phyloP scores from a whole-genome alignment of 2,797 vertebrate species.

The Delichon dasypus region DNA sequence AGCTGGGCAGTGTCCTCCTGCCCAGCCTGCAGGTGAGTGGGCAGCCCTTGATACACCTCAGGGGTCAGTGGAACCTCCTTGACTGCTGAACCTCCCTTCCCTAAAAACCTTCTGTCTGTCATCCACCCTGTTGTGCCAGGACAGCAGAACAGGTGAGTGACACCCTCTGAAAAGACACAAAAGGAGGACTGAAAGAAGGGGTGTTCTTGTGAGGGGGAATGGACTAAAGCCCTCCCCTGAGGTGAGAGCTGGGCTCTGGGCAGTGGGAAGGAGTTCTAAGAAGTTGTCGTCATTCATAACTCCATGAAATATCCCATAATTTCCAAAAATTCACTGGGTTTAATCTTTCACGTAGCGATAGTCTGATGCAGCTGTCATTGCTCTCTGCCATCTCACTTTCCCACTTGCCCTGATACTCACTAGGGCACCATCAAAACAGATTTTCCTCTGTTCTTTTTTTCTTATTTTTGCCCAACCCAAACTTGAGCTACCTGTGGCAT shows the following conservation, averaged over 20 bases:
- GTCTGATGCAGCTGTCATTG: not conserved
- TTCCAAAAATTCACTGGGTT: not conserved
- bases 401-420: not conserved
- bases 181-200: not conserved
- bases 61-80: not conserved
- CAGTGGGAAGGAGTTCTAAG: not conserved
- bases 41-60: not conserved
- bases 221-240: not conserved
- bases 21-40: not conserved
- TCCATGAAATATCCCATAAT: not conserved
- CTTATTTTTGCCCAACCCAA: not conserved
- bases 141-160: not conserved
- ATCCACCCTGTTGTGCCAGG: not conserved
- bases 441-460: not conserved
- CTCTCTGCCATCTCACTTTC: not conserved
- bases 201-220: not conserved
- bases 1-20: not conserved
- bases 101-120: not conserved
- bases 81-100: not conserved
- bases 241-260: not conserved
- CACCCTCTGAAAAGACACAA: not conserved
- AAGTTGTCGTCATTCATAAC: not conserved
- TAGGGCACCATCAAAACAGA: not conserved
- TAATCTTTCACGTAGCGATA: accelerated
- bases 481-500: not conserved